Conservation (phyloP, 1,140 invertebrate species). For the Drosophila kohkoa region DNA sequence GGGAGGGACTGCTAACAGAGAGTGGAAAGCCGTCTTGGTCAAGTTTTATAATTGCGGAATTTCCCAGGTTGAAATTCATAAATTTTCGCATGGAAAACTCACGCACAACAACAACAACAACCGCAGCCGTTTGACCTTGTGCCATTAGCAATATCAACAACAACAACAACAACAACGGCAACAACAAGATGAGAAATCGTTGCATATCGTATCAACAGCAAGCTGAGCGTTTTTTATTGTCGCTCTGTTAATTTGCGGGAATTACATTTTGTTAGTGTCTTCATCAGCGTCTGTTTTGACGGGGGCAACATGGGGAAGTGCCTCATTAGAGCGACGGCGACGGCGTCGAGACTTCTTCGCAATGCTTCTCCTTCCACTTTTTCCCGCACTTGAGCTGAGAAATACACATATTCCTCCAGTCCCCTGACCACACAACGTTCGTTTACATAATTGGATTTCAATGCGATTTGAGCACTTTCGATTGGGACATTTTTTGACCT, state of each 20-base stretch:
- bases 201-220: constrained; percentile 32
- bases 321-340: constrained; percentile 2
- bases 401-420: not conserved
- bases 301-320: constrained; percentile 38
- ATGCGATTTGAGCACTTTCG: constrained; percentile 18
- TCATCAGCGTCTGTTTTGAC: constrained; percentile 1
- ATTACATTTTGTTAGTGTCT: constrained; percentile 59
- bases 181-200: constrained; percentile 32
- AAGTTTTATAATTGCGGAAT: constrained; percentile 15
- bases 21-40: not conserved
- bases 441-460: constrained; percentile 35
- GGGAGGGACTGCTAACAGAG: constrained; percentile 11
- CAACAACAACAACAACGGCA: constrained; percentile 26
- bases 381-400: not conserved
- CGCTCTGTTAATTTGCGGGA: constrained; percentile 53
- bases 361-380: not conserved
- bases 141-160: constrained; percentile 22
- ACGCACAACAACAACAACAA: constrained; percentile 19
- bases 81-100: constrained; percentile 52
- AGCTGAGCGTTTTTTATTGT: constrained; percentile 16
- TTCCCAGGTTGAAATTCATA: constrained; percentile 17
- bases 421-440: not conserved
- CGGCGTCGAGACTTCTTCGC: not conserved
- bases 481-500: constrained; percentile 34
- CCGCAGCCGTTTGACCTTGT: constrained; percentile 37